Evolutionary conservation across 2,113 vertebrate species (phyloP), one percentile per base, ranked within the genome.

Genomic region (Xyrauchen texanus): DNA sequence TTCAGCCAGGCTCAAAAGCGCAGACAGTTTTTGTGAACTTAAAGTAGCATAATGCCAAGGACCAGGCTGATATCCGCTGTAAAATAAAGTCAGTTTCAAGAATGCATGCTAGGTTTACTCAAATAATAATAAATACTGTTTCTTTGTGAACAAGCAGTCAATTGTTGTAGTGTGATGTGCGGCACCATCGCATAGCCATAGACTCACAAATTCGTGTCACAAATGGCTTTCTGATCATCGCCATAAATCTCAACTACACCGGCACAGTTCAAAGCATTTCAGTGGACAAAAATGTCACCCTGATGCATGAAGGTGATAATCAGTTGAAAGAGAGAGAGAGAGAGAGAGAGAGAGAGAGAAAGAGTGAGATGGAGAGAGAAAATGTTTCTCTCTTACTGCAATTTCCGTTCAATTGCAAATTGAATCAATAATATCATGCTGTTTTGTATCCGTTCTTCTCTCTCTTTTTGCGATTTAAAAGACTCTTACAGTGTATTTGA

Each of bases 391-490:
- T 75, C 51, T 65, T 52, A 34, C 45, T 12, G 15, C 46, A 74
- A 34, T 74, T 60, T 74, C 45, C 42, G 13, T 63, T 15, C 7
- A 11, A 62, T 74, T 74, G 72, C 60, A 63, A 63, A 74, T 74
- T 10, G 9, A 62, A 74, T 74, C 58, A 63, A 74, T 74, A 74
- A 74, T 1, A 0, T 13, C 73, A 84, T 70, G 74, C 55, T 67
- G 70, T 65, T 79, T 74, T 62, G 67, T 71, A 72, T 58, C 65
- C 79, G 78, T 44, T 80, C 34, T 53, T 49, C 68, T 67, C 15
- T 13, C 42, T 51, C 60, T 66, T 34, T 1, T 64, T 65, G 42
- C 86, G 86, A 90, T 89, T 89, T 86, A 89, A 83, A 82, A 74
- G 74, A 58, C 72, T 67, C 52, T 42, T 7, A 8, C 58, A 57